Evolutionary conservation across 1,140 invertebrate genomes (phyloP).

Genomic region (Batillaria attramentaria): DNA sequence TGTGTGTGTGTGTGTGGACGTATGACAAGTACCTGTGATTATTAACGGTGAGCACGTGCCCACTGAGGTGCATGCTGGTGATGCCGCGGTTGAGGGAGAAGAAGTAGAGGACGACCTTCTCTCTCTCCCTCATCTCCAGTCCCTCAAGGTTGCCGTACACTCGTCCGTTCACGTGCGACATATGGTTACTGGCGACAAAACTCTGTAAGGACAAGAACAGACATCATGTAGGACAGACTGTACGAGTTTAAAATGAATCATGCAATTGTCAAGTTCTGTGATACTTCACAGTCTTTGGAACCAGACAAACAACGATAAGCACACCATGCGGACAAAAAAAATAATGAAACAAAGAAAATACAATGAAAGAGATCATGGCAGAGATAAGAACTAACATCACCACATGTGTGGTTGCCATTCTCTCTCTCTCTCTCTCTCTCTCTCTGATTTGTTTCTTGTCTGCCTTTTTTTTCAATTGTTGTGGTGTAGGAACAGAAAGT

Average conservation of each 20-base stretch:
- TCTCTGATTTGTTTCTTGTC: neutral
- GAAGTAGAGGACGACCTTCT: slow-evolving; percentile 57
- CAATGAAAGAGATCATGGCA: neutral
- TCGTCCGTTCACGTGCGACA: slow-evolving; percentile 55
- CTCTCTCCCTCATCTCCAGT: slow-evolving; percentile 54
- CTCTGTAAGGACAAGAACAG: slow-evolving; percentile 4
- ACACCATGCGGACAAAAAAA: neutral
- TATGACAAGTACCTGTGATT: slow-evolving; percentile 10
- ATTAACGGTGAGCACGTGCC: slow-evolving; percentile 28
- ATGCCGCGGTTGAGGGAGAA: slow-evolving; percentile 50
- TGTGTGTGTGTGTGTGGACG: neutral
- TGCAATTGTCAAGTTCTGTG: no score
- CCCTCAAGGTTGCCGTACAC: slow-evolving; percentile 61
- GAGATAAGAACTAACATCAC: neutral
- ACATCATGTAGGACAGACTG: no score
- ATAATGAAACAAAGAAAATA: neutral
- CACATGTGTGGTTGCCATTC: neutral
- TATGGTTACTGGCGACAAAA: slow-evolving; percentile 46
- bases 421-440: neutral
- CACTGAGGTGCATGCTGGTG: slow-evolving; percentile 28
- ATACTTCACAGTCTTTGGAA: no score
- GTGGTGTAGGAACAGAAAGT: no score
- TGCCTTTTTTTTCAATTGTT: neutral
- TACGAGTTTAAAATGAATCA: no score
- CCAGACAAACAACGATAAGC: no score